These are phyloP conservation scores for Cotesia vestalis DNA, from an alignment of 1,140 invertebrate genomes.

Conservation along the genomic window DNA sequence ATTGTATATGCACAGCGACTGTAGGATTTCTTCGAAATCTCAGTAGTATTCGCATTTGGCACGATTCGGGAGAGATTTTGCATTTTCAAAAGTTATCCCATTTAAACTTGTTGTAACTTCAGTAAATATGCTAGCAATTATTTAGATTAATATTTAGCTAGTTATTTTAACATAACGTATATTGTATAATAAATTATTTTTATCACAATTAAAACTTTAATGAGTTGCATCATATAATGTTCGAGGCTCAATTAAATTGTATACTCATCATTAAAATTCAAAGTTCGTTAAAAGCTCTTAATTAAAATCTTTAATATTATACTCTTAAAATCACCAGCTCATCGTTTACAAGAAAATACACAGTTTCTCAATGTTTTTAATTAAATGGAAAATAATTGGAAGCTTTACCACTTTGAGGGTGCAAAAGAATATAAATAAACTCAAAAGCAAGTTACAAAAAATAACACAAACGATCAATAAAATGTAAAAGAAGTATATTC, in stretches of 20 bases:
- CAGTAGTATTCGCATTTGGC: not conserved
- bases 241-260: slow-evolving; percentile 14
- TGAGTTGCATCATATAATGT: not conserved
- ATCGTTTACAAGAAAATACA: slow-evolving; percentile 14
- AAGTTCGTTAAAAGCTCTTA: slow-evolving; percentile 22
- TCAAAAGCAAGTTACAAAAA: not conserved
- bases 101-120: slow-evolving; percentile 10
- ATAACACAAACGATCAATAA: not conserved
- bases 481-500: not conserved
- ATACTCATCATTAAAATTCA: slow-evolving; percentile 5
- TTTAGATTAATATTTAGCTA: too few relatives aligned
- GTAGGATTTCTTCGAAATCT: not conserved
- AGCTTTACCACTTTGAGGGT: not conserved
- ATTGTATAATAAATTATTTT: not conserved
- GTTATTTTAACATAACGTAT: too few relatives aligned
- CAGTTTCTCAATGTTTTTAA: slow-evolving; percentile 6
- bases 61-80: not conserved
- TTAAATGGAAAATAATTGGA: slow-evolving; percentile 25
- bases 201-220: slow-evolving; percentile 14
- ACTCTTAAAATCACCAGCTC: not conserved
- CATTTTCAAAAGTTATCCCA: slow-evolving; percentile 11
- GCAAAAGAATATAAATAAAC: not conserved
- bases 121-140: too few relatives aligned
- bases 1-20: not conserved
- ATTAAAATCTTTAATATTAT: slow-evolving; percentile 20